These are phyloP conservation scores for Eciton burchellii DNA, from an alignment of 1,140 invertebrate genomes.

Conservation along the genomic window DNA sequence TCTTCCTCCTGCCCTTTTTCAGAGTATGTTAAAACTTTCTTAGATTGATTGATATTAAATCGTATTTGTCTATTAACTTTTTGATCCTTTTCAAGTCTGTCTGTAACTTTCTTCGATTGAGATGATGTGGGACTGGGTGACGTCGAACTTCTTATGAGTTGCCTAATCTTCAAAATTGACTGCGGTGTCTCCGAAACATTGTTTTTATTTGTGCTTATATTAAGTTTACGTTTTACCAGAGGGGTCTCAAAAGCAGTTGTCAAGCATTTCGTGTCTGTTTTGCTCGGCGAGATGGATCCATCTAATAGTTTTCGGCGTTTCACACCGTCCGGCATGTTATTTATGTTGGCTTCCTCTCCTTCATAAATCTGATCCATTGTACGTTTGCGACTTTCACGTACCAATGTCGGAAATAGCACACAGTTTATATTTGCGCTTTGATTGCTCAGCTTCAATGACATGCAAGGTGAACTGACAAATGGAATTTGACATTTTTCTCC, in stretches of 20 bases:
- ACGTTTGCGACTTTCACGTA: conserved; percentile 67
- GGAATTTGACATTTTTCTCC: conserved; percentile 75
- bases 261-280: conserved; percentile 11
- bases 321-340: conserved; percentile 35
- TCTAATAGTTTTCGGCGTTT: conserved; percentile 69
- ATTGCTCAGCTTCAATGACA: conserved; percentile 60
- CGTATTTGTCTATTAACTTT: conserved; percentile 75
- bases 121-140: conserved; percentile 61
- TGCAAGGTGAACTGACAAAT: conserved; percentile 81
- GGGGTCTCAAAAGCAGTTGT: conserved; percentile 79
- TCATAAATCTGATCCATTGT: conserved; percentile 66
- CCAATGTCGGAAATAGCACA: conserved; percentile 73
- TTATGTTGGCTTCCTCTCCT: conserved; percentile 9
- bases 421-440: conserved; percentile 68
- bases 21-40: not conserved
- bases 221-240: conserved; percentile 77
- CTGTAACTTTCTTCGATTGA: conserved; percentile 15
- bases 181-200: conserved; percentile 77
- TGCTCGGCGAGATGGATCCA: not conserved
- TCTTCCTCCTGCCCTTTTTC: not conserved
- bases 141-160: conserved; percentile 77
- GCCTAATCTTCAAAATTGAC: conserved; percentile 83
- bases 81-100: conserved; percentile 54
- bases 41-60: conserved; percentile 73
- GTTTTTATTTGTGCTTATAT: conserved; percentile 17